These are phyloP conservation scores for Brachionus asplanchnoidis DNA, from an alignment of 1,140 invertebrate species.

Conservation along the genomic window DNA sequence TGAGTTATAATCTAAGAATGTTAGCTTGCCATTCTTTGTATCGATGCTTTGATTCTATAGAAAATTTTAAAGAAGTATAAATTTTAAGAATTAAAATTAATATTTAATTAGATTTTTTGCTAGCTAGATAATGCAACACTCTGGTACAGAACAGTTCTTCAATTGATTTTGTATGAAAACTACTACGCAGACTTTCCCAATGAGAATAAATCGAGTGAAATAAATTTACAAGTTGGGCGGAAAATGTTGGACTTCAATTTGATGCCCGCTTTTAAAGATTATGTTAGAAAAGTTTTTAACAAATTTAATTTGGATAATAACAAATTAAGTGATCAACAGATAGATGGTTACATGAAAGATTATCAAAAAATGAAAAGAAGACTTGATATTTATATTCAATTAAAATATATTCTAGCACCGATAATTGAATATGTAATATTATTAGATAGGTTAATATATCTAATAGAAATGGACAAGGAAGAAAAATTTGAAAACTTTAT, in stretches of 20 bases:
- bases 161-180: conserved; percentile 28
- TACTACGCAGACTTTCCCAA: background rate
- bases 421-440: conserved; percentile 35
- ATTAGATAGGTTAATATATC: conserved; percentile 29
- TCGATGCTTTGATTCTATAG: conserved; percentile 59
- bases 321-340: background rate
- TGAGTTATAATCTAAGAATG: conserved; percentile 76
- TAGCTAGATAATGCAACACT: conserved; percentile 7
- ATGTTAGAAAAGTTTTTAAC: conserved; percentile 29
- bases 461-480: background rate
- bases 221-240: background rate
- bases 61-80: conserved; percentile 46
- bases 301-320: conserved; percentile 23
- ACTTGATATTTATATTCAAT: conserved; percentile 32
- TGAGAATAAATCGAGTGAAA: background rate
- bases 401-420: conserved; percentile 33
- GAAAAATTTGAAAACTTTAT: conserved; percentile 8
- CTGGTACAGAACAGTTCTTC: conserved; percentile 29
- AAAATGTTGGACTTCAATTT: conserved; percentile 7
- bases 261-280: conserved; percentile 21
- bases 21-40: conserved; percentile 72
- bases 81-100: background rate
- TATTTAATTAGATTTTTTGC: background rate
- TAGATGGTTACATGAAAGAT: background rate
- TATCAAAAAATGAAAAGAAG: background rate